These are phyloP conservation scores for Semotilus atromaculatus DNA, from an alignment of 2,797 vertebrate species.

Conservation along the genomic window DNA sequence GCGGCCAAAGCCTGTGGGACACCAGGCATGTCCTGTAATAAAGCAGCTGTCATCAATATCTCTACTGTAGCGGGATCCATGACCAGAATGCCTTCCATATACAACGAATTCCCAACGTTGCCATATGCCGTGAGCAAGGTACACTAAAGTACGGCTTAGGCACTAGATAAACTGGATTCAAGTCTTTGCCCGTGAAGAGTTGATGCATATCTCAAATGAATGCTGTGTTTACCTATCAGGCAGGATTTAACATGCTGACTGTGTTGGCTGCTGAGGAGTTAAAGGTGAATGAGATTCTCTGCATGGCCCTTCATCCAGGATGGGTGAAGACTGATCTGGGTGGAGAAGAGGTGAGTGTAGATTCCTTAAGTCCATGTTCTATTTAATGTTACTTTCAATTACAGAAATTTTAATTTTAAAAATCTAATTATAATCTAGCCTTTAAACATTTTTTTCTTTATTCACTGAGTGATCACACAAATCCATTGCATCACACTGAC, in stretches of 20 bases:
- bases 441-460: no score
- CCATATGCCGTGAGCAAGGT: constrained; percentile 77
- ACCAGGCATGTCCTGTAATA: constrained; percentile 73
- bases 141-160: constrained; percentile 62
- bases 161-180: not conserved
- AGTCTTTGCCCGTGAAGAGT: not conserved
- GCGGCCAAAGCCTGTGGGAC: constrained; percentile 66
- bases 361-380: not conserved
- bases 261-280: constrained; percentile 57
- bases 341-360: constrained; percentile 54
- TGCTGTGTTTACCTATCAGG: constrained; percentile 24
- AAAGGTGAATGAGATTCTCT: constrained; percentile 66
- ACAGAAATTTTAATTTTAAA: not conserved
- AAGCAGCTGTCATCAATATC: constrained; percentile 76
- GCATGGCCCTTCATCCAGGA: constrained; percentile 60
- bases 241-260: constrained; percentile 66
- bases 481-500: constrained; percentile 54
- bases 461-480: constrained; percentile 34
- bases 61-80: constrained; percentile 66
- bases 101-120: constrained; percentile 50
- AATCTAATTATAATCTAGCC: not conserved
- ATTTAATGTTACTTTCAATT: not conserved
- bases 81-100: not conserved
- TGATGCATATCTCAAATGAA: not conserved
- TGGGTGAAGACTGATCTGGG: constrained; percentile 68